A percentile compares a stretch with the other conserved stretches of the same genome.
These are phyloP conservation scores for Cabera pusaria DNA, from an alignment of 2,888 invertebrate genomes.

Conservation along the genomic window DNA sequence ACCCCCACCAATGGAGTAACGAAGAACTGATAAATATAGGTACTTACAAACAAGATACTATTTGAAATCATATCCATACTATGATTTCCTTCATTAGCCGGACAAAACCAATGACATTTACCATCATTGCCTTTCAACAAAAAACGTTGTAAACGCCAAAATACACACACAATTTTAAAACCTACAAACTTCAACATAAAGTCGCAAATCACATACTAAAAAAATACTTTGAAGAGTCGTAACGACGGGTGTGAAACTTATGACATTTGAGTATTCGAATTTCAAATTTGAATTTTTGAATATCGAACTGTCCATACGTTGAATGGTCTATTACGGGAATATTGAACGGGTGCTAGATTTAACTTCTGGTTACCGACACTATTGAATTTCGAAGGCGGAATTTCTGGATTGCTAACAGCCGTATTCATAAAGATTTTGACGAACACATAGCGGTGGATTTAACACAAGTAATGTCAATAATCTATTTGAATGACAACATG, in stretches of 20 bases:
- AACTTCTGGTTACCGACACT: constrained; percentile 2
- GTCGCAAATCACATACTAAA: too few relatives aligned
- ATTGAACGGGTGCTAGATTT: constrained; percentile 9
- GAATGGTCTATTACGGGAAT: constrained; percentile 25
- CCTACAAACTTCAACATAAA: not conserved
- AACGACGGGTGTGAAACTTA: constrained; percentile 64
- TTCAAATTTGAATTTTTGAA: constrained; percentile 53
- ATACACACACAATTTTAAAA: constrained; percentile 8
- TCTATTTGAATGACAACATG: too few relatives aligned
- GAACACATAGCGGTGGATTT: too few relatives aligned
- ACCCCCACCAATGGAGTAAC: too few relatives aligned
- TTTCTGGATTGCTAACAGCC: too few relatives aligned
- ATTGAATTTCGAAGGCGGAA: too few relatives aligned
- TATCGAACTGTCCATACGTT: constrained; percentile 42
- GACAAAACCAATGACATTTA: constrained; percentile 79
- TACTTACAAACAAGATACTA: too few relatives aligned
- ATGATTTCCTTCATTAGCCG: constrained; percentile 64
- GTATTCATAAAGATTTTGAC: too few relatives aligned
- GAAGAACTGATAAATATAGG: too few relatives aligned
- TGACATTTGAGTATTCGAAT: constrained; percentile 64
- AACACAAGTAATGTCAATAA: too few relatives aligned
- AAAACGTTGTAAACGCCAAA: constrained; percentile 37
- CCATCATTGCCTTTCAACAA: constrained; percentile 37
- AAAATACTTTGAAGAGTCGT: constrained; percentile 28
- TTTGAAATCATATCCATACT: constrained; percentile 39